Conservation (phyloP, 2,797 vertebrate species). For the Tapera naevia region DNA sequence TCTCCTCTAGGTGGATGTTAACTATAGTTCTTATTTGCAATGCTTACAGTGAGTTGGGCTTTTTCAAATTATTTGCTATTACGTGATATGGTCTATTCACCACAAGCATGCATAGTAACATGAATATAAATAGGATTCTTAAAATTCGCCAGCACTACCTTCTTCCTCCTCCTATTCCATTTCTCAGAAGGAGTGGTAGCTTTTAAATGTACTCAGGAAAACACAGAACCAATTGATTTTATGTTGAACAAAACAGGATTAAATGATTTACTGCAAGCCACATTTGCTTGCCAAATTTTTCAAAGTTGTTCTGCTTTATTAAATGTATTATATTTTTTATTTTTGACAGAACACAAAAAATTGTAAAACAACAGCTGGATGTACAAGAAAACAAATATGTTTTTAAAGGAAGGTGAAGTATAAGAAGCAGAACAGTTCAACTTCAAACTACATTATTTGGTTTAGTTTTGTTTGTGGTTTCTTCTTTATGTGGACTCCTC, state of each 20-base stretch:
- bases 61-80: background rate
- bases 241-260: background rate
- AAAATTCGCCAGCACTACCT: background rate
- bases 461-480: rapidly evolving
- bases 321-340: background rate
- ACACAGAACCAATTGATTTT: background rate
- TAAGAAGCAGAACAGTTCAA: background rate
- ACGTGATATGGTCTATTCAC: background rate
- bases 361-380: background rate
- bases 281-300: background rate
- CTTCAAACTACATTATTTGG: background rate
- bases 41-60: background rate
- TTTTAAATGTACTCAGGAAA: background rate
- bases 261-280: background rate
- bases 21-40: background rate
- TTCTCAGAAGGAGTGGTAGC: background rate
- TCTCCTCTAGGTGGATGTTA: background rate
- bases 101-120: background rate
- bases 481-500: background rate
- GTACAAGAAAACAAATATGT: background rate
- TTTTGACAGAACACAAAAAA: background rate
- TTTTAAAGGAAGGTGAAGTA: background rate
- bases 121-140: background rate
- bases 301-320: background rate
- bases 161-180: background rate